Base-by-base conservation (phyloP, 2,113 vertebrate species). In the Phoxinus phoxinus region DNA sequence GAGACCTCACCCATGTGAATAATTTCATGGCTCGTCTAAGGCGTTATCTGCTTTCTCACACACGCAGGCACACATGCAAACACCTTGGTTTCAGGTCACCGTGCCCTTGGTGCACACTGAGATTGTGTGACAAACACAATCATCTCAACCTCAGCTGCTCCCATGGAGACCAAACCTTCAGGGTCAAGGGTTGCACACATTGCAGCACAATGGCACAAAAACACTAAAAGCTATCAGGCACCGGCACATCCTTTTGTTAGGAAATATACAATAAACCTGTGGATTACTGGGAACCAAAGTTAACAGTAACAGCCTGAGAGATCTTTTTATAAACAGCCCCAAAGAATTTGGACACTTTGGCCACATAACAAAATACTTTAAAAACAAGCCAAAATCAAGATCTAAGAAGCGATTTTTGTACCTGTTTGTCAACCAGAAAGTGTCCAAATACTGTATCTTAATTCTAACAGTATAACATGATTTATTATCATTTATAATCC, bases 1-100 rank as follows among this genome's bases (percentile, higher is more conserved):
- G 85, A 8, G 72, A 90, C 94, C 93, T 93, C 90, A 84, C 90
- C 93, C 89, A 81, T 84, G 90, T 94, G 94, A 94, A 91, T 93
- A 93, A 94, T 90, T 86, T 63, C 87, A 87, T 89, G 86, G 85
- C 56, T 86, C 37, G 89, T 87, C 90, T 92, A 88, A 93, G 90
- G 91, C 80, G 53, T 88, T 89, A 87, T 17, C 86, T 59, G 10
- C 71, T 61, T 78, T 85, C 88, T 80, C 74, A 71, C 76, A 85
- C 81, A 87, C 85, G 51, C 51, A 76, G 30, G 59, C 82, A 86
- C 78, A 77, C 87, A 91, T 63, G 25, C 86, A 86, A 88, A 90
- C 90, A 77, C 86, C 85, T 77, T 63, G 67, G 91, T 94, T 91
- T 94, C 91, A 90, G 93, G 94, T 94, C 91, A 88, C 86, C 87